Base-by-base conservation (phyloP, 2,888 invertebrate genomes). In the Elysia crispata region DNA sequence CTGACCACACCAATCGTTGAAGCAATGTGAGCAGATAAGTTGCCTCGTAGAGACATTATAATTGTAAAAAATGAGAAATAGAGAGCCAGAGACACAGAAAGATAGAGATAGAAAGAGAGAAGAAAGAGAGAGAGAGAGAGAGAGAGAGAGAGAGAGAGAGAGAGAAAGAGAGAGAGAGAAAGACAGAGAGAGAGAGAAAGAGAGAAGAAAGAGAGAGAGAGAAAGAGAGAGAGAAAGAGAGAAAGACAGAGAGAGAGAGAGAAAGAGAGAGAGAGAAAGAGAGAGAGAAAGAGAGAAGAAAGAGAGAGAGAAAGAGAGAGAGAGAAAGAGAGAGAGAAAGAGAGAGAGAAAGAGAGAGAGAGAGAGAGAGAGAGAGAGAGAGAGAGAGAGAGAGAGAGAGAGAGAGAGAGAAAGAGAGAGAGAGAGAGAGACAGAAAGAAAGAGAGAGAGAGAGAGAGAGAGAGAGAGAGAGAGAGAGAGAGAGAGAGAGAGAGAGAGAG, bases 371-470 rank as follows among this genome's bases (percentile, higher is more conserved):
- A 72, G 72, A 70, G 70, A 70, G 70, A 70, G 70, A 70, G 31
- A 70, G 54, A 28, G 54, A 25, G 31, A 23, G 6, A 57, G 28
- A 57, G 6, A 54, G 54, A 23, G 54, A 54, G 57, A 73, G 25
- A 73, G 11, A 54, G 54, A 73, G 13, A 73, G 73, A 73, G 54
- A 73, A 54, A 73, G 54, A 73, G 73, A 74, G 28, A 57, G 57
- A 57, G 30, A 74, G 74, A 74, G 30, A n/a, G n/a, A n/a, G n/a
- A n/a, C n/a, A n/a, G n/a, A n/a, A n/a, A n/a, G n/a, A n/a, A n/a
- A n/a, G n/a, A 74, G 73, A 73, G 50, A 73, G 73, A 73, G 50
- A 73, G 73, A 73, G 73, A 73, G 50, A 73, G 73, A 73, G 73
- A 74, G 74, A 74, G 60, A 3, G 60, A 57, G 28, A 57, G 60